These are phyloP conservation scores for Malurus cyaneus DNA, from an alignment of 2,113 vertebrate genomes.

Conservation along the genomic window DNA sequence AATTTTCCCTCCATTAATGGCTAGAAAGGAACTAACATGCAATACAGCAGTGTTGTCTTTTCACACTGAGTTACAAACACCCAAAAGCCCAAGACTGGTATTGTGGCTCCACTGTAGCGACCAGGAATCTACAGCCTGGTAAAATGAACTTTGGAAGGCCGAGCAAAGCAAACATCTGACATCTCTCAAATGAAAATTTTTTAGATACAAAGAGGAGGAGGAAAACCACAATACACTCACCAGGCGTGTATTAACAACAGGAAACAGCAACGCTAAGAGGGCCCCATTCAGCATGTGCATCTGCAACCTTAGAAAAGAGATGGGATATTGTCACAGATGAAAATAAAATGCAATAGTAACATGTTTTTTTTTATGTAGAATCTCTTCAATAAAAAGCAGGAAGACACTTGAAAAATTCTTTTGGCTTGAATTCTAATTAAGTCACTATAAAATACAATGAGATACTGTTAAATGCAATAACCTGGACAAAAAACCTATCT, in stretches of 20 bases:
- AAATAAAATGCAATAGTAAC: neutral
- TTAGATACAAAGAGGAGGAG: neutral
- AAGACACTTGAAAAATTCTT: neutral
- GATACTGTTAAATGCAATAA: neutral
- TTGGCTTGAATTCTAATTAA: neutral
- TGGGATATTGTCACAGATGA: neutral
- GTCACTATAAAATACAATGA: neutral
- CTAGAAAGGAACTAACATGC: neutral
- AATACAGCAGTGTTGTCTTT: neutral
- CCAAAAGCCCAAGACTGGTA: neutral
- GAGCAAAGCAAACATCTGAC: neutral
- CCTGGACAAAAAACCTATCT: neutral
- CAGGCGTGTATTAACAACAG: slow-evolving; percentile 95
- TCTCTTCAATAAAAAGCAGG: neutral
- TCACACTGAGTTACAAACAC: neutral
- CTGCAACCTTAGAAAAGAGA: slow-evolving; percentile 82
- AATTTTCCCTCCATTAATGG: neutral
- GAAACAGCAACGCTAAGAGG: slow-evolving; percentile 91
- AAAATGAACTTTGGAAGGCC: neutral
- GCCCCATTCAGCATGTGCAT: slow-evolving; percentile 98
- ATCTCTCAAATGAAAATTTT: neutral
- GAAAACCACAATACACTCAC: slow-evolving; percentile 75
- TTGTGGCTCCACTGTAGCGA: neutral
- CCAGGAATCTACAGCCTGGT: neutral
- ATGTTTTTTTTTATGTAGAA: neutral